Evolutionary conservation across 2,888 invertebrate species (phyloP).

Genomic region (Phyllotreta striolata): DNA sequence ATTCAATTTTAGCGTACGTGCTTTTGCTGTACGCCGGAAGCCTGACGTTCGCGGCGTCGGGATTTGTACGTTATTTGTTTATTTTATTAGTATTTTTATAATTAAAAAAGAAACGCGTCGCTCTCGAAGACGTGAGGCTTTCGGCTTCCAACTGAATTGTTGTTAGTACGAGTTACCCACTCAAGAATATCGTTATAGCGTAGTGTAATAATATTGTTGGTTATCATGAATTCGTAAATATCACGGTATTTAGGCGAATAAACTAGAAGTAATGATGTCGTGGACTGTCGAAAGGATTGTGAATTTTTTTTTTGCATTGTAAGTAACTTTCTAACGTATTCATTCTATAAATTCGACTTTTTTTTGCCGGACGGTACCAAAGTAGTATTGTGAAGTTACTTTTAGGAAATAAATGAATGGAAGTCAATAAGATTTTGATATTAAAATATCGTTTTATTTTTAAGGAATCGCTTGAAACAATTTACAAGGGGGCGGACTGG

Average conservation of each 20-base stretch:
- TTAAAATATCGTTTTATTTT: slow-evolving; percentile 6
- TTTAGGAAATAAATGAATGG: not conserved
- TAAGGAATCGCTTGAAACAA: not conserved
- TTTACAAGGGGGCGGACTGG: not conserved
- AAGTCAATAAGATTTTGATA: slow-evolving; percentile 10
- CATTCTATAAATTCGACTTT: not conserved
- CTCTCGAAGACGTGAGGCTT: not conserved
- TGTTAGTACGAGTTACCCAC: slow-evolving; percentile 8
- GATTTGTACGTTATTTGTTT: not conserved
- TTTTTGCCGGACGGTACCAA: slow-evolving; percentile 2
- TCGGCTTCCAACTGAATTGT: slow-evolving; percentile 3
- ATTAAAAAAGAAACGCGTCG: not conserved
- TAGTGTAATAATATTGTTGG: not conserved
- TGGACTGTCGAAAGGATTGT: too few relatives aligned
- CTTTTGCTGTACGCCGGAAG: too few relatives aligned
- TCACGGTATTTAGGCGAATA: too few relatives aligned
- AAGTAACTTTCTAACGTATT: not conserved
- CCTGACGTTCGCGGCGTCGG: not conserved
- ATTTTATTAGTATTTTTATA: not conserved
- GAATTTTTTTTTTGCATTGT: too few relatives aligned
- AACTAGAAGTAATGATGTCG: too few relatives aligned
- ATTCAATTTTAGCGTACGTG: not conserved
- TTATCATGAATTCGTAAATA: not conserved
- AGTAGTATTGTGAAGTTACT: slow-evolving; percentile 4
- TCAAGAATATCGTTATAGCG: not conserved